These are phyloP conservation scores for Rhinatrema bivittatum DNA, from an alignment of 2,797 vertebrate genomes.

Conservation along the genomic window DNA sequence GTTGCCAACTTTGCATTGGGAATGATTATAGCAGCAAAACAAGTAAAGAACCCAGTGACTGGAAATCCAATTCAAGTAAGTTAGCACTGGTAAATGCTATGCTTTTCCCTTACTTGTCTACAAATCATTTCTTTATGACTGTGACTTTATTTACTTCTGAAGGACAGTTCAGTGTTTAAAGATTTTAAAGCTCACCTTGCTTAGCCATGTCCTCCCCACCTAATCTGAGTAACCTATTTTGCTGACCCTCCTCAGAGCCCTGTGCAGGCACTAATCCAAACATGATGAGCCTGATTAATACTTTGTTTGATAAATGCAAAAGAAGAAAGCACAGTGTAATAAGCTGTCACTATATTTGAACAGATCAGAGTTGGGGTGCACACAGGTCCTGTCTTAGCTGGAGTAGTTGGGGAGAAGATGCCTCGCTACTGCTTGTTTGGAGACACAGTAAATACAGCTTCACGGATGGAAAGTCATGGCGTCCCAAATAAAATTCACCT, in stretches of 20 bases:
- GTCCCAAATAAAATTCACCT: slow-evolving; percentile 62
- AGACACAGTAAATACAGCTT: slow-evolving; percentile 63
- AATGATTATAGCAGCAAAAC: slow-evolving; percentile 63
- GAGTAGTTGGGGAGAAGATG: slow-evolving; percentile 66
- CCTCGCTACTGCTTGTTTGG: slow-evolving; percentile 66
- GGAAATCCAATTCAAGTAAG: slow-evolving; percentile 62
- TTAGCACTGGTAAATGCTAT: not conserved
- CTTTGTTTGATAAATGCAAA: too few relatives aligned
- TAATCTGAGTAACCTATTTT: too few relatives aligned
- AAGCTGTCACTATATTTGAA: slow-evolving; percentile 4
- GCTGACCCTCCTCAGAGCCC: too few relatives aligned
- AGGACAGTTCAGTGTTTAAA: too few relatives aligned
- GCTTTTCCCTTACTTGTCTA: too few relatives aligned
- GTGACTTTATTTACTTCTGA: too few relatives aligned
- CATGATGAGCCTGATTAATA: too few relatives aligned
- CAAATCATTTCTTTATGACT: too few relatives aligned
- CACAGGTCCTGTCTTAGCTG: slow-evolving; percentile 55
- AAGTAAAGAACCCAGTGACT: slow-evolving; percentile 63
- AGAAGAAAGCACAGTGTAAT: too few relatives aligned
- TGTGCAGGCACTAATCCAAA: too few relatives aligned
- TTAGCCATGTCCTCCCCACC: too few relatives aligned
- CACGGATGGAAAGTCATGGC: slow-evolving; percentile 60
- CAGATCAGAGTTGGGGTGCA: slow-evolving; percentile 63
- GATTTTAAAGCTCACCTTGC: too few relatives aligned
- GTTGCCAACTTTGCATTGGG: slow-evolving; percentile 70